phyloP scores from a whole-genome alignment of 2,797 vertebrate genomes.

The Lithobates pipiens region DNA sequence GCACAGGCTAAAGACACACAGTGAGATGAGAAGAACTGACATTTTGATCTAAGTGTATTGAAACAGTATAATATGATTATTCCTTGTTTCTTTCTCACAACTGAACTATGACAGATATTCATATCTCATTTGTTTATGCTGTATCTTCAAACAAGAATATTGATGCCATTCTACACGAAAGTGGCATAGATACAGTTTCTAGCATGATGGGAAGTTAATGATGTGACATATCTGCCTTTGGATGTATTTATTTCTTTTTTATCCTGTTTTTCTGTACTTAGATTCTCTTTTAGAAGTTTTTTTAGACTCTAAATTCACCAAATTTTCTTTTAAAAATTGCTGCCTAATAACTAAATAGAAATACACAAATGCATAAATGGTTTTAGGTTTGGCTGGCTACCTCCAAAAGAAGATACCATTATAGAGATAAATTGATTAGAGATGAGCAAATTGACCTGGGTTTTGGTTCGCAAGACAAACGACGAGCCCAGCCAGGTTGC shows the following conservation, averaged over 20 bases:
- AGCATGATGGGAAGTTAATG: constrained; percentile 48
- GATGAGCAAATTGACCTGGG: too few species aligned
- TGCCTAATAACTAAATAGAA: neutral
- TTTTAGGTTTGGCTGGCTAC: neutral
- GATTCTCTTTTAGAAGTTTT: constrained; percentile 18
- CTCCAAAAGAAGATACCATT: too few species aligned
- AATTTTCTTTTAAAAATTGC: neutral
- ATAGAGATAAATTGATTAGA: too few species aligned
- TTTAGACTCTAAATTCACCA: constrained; percentile 9
- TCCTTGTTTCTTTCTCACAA: constrained; percentile 26
- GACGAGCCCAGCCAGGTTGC: too few species aligned
- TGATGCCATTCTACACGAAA: constrained; percentile 45
- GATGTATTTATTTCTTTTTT: constrained; percentile 19
- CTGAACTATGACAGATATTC: constrained; percentile 51
- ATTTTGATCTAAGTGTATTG: constrained; percentile 54
- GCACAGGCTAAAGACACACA: constrained; percentile 1
- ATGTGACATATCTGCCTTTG: constrained; percentile 40
- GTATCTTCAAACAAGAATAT: constrained; percentile 41
- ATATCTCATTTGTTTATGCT: constrained; percentile 50
- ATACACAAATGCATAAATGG: neutral
- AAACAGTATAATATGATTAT: constrained; percentile 51
- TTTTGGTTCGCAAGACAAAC: too few species aligned
- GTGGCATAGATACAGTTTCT: constrained; percentile 51
- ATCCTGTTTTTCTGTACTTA: constrained; percentile 5
- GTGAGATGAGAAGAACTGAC: constrained; percentile 51